phyloP scores from a whole-genome alignment of 2,797 vertebrate species.

The Rhyacichthys aspro region DNA sequence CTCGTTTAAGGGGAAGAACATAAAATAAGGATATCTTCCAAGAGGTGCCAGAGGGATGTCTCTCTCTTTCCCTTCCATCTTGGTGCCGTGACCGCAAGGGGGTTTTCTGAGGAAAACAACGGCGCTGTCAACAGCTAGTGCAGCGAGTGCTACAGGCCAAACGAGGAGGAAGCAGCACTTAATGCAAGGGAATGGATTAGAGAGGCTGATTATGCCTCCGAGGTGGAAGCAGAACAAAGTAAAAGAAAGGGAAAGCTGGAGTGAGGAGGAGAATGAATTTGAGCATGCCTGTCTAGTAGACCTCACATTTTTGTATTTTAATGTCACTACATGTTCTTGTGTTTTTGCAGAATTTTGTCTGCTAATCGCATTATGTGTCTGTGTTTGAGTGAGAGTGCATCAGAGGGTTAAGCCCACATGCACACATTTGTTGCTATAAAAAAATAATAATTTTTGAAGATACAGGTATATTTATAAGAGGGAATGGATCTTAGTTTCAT shows the following conservation, averaged over 20 bases:
- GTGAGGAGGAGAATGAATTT: conserved; percentile 33
- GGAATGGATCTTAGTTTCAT: too few species aligned
- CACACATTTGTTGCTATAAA: neutral
- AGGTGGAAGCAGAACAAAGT: conserved; percentile 65
- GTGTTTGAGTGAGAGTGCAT: neutral
- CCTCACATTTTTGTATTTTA: neutral
- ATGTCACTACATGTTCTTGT: neutral
- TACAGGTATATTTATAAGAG: too few species aligned
- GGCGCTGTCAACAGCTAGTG: conserved; percentile 65
- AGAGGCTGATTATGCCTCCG: conserved; percentile 74
- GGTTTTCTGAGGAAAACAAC: conserved; percentile 69
- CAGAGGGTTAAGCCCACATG: too few species aligned
- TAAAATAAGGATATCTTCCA: conserved; percentile 71
- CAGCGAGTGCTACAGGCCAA: conserved; percentile 60
- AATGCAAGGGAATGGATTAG: conserved; percentile 77
- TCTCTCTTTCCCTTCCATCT: conserved; percentile 66
- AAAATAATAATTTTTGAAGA: too few species aligned
- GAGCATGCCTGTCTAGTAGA: conserved; percentile 21
- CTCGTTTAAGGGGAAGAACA: conserved; percentile 61
- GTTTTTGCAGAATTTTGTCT: neutral
- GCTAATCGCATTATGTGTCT: neutral
- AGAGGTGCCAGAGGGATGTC: conserved; percentile 65
- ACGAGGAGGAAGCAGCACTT: conserved; percentile 70
- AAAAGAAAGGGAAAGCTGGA: conserved; percentile 49
- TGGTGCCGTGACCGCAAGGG: conserved; percentile 54